Evolutionary conservation across 1,140 invertebrate genomes (phyloP).

Genomic region (Scylla paramamosain): DNA sequence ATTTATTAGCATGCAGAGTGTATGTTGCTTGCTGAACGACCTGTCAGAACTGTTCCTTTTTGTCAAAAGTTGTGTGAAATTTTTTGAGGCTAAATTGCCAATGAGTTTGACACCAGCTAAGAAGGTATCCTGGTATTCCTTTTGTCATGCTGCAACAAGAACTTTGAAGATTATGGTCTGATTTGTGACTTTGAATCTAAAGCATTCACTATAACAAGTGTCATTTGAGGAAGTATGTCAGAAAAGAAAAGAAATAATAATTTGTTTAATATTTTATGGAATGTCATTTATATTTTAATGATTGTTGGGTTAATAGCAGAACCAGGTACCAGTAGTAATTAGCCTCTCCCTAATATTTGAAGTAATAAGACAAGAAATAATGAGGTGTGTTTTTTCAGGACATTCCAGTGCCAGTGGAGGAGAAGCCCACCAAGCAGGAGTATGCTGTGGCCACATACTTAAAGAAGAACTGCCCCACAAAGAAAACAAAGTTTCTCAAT

Average conservation of each 20-base stretch:
- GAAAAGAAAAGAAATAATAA: neutral
- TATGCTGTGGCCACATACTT: slow-evolving; percentile 96
- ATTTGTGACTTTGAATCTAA: neutral
- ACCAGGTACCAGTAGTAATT: neutral
- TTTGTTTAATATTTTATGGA: neutral
- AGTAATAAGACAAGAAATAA: neutral
- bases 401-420: slow-evolving; percentile 81
- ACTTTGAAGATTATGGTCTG: neutral
- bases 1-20: slow-evolving; percentile 9
- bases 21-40: slow-evolving; percentile 30
- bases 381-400: slow-evolving; percentile 22
- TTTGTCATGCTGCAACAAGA: neutral
- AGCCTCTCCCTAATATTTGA: neutral
- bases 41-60: slow-evolving; percentile 2
- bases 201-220: neutral
- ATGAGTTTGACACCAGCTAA: neutral
- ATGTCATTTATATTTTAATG: neutral
- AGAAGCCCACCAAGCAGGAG: slow-evolving; percentile 88
- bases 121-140: neutral
- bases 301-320: neutral
- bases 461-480: slow-evolving; percentile 93
- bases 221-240: neutral
- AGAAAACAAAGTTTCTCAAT: slow-evolving; percentile 96
- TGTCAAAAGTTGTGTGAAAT: neutral
- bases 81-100: neutral